Base-by-base conservation (phyloP, 2,113 vertebrate species). In the Paratilapia polleni region DNA sequence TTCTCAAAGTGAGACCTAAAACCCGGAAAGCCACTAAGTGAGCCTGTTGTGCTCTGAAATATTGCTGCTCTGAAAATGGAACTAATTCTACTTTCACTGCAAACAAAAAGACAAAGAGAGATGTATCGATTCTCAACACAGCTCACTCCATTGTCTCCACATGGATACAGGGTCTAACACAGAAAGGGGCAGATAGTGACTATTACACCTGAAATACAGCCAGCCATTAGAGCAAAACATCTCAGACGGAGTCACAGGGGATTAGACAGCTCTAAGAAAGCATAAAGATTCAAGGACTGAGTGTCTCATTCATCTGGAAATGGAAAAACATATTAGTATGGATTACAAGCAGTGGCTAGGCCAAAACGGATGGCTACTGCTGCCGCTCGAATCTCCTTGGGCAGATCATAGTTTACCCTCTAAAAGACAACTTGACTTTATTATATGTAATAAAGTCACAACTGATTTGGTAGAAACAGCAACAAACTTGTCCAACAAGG, bases 41-140 rank as follows among this genome's bases (percentile, higher is more conserved):
- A 62, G 26, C n/a, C 49, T 54, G 56, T 58, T 20, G 28, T 38
- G 28, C 64, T 85, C 41, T 57, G 10, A 81, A 83, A 13, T 43
- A 24, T 10, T n/a, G 64, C 63, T 79, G 74, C 74, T 68, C 43
- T 62, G 56, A 49, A 87, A 87, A 87, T 74, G n/a, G 52, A 85
- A 74, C 57, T 43, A 77, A 85, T 63, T 87, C 83, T 54, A 73
- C 22, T 85, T 84, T 87, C 15, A 26, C 73, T 52, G 61, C 62
- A 83, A 89, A 87, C 58, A 91, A 86, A 84, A 79, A 78, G 38
- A 80, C 78, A 90, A 73, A 85, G 59, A 78, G 47, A 84, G 70
- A 58, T 1, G 22, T 47, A 91, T 89, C 13, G 89, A 93, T 92
- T 80, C 56, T 59, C 54, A 54, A 57, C 80, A 62, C 63, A 47